These are phyloP conservation scores for Microctonus hyperodae DNA, from an alignment of 2,888 invertebrate genomes.

Conservation along the genomic window DNA sequence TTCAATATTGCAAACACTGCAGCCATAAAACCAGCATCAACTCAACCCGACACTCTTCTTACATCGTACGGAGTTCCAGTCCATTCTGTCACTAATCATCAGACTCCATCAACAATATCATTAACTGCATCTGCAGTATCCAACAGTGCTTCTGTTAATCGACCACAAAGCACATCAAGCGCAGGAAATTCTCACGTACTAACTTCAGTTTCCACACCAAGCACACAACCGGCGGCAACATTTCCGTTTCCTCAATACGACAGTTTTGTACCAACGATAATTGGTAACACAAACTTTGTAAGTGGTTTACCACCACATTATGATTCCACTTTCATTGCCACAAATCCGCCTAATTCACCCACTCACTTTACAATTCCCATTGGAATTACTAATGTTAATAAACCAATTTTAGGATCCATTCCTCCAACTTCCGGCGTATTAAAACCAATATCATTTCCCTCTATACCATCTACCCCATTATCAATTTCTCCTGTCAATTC, in stretches of 20 bases:
- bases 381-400: conserved; percentile 39
- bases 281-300: conserved; percentile 44
- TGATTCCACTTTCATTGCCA: conserved; percentile 29
- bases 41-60: conserved; percentile 39
- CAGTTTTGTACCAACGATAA: conserved; percentile 51
- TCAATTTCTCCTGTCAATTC: conserved; percentile 33
- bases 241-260: conserved; percentile 46
- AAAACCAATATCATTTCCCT: conserved; percentile 26
- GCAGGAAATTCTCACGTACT: conserved; percentile 35
- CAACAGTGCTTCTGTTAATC: not conserved
- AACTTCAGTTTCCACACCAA: conserved; percentile 36
- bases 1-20: conserved; percentile 34
- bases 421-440: conserved; percentile 25
- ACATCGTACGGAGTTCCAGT: conserved; percentile 36
- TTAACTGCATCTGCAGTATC: conserved; percentile 22
- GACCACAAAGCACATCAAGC: not conserved
- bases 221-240: conserved; percentile 22
- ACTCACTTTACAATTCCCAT: conserved; percentile 57
- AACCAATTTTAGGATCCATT: conserved; percentile 34
- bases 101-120: conserved; percentile 25
- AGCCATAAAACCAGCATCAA: conserved; percentile 43
- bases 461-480: not conserved
- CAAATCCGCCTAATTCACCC: conserved; percentile 39
- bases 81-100: conserved; percentile 24
- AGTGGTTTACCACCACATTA: conserved; percentile 44